These are phyloP conservation scores for Horisme vitalbata DNA, from an alignment of 2,888 invertebrate species.

Conservation along the genomic window DNA sequence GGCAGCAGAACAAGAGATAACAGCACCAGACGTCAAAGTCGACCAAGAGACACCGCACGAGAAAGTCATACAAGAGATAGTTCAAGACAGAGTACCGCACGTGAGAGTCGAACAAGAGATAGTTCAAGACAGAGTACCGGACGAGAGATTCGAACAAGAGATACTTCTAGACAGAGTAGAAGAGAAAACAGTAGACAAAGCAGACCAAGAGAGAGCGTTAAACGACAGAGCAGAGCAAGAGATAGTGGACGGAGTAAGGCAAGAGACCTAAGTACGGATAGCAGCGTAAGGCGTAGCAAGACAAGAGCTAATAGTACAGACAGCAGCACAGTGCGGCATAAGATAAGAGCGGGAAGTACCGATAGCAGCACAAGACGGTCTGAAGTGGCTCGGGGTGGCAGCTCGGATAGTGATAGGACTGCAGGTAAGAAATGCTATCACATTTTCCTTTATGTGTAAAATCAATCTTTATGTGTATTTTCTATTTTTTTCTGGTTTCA, in stretches of 20 bases:
- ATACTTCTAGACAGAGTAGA: too few species aligned
- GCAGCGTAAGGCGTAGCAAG: neutral
- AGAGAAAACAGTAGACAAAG: neutral
- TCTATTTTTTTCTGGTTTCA: too few species aligned
- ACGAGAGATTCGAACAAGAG: too few species aligned
- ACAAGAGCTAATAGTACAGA: slow-evolving; percentile 1
- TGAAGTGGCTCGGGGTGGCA: slow-evolving; percentile 4
- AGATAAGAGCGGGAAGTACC: slow-evolving; percentile 1
- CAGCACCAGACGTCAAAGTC: neutral
- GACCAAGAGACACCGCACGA: neutral
- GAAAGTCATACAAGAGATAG: too few species aligned
- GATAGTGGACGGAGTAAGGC: slow-evolving; percentile 1
- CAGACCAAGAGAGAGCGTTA: neutral
- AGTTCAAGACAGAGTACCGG: too few species aligned
- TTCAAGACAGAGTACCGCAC: too few species aligned
- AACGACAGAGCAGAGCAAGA: too few species aligned
- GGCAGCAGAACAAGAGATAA: neutral
- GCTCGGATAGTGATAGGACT: slow-evolving; percentile 42
- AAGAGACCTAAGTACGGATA: neutral
- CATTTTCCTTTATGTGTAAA: neutral
- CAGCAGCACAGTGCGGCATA: slow-evolving; percentile 7
- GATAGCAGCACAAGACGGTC: neutral
- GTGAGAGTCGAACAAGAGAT: too few species aligned
- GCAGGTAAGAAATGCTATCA: slow-evolving; percentile 33
- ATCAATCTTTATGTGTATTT: too few species aligned